phyloP scores from a whole-genome alignment of 1,140 invertebrate genomes.

The Zaprionus kolodkinae region DNA sequence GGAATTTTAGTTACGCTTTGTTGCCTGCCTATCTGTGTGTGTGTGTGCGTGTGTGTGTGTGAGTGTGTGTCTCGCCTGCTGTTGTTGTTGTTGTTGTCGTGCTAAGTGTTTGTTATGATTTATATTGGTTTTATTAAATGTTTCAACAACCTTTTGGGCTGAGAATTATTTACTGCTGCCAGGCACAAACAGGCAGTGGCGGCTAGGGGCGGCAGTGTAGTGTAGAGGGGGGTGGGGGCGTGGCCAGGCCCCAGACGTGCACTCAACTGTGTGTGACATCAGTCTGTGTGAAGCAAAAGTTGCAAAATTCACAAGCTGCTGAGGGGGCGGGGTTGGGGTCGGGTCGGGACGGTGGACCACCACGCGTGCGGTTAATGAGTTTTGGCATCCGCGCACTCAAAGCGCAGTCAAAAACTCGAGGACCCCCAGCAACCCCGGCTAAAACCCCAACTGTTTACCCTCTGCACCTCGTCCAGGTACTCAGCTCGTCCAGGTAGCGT shows the following conservation, averaged over 20 bases:
- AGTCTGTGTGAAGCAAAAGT: constrained; percentile 21
- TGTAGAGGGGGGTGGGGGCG: not conserved
- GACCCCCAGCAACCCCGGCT: not conserved
- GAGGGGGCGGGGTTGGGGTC: not conserved
- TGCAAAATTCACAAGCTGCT: constrained; percentile 26
- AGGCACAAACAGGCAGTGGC: constrained; percentile 42
- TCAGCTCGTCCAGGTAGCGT: constrained; percentile 14
- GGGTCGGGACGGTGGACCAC: not conserved
- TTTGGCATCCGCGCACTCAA: constrained; percentile 52
- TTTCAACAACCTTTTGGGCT: constrained; percentile 80
- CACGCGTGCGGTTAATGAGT: constrained; percentile 48
- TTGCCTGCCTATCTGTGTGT: constrained; percentile 44
- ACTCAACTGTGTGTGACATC: constrained; percentile 20
- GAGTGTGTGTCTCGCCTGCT: not conserved
- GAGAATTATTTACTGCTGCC: constrained; percentile 79
- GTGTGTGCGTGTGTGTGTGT: constrained; percentile 1
- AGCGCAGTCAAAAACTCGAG: constrained; percentile 24
- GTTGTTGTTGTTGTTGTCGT: constrained; percentile 56
- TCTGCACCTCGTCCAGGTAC: not conserved
- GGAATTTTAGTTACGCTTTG: constrained; percentile 81
- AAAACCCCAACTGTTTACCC: not conserved
- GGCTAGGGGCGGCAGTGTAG: not conserved
- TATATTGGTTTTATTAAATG: constrained; percentile 83
- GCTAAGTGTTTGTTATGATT: constrained; percentile 82
- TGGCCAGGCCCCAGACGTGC: not conserved